Conservation (phyloP, 2,113 vertebrate species). For the Progne subis region DNA sequence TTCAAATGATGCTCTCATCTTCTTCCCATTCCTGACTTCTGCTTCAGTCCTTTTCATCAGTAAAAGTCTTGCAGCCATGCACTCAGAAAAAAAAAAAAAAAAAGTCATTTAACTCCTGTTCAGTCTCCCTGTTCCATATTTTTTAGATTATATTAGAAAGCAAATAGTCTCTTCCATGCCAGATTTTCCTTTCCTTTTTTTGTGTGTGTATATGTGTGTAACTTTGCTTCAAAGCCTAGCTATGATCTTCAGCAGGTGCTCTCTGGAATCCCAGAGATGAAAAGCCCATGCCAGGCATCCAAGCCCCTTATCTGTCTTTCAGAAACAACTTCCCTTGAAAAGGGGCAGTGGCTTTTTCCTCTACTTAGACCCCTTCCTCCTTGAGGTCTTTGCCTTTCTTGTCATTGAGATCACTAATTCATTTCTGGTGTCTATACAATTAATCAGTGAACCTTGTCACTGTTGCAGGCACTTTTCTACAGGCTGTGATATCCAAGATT, state of each 20-base stretch:
- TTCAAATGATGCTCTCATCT: background rate
- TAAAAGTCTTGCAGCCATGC: background rate
- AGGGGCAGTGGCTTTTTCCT: background rate
- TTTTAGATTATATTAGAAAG: background rate
- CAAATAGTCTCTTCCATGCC: background rate
- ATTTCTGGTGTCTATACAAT: background rate
- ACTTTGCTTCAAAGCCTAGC: background rate
- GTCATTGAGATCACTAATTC: background rate
- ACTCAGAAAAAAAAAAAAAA: background rate
- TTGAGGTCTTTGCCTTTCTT: background rate
- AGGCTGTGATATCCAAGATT: background rate
- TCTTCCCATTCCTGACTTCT: background rate
- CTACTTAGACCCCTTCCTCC: background rate
- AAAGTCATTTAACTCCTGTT: background rate
- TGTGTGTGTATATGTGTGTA: background rate
- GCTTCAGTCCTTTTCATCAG: background rate
- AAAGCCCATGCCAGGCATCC: background rate
- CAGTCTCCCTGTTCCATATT: background rate
- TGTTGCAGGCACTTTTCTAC: background rate
- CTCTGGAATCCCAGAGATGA: constrained; percentile 31
- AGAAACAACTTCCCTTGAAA: background rate
- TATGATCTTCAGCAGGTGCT: constrained; percentile 7
- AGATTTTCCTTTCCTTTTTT: background rate
- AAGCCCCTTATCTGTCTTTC: background rate
- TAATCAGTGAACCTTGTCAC: background rate